Percentiles rank a stretch among this genome's conserved stretches.
Evolutionary conservation across 35 echinoderm and acorn worm species (phyloP).

Genomic region (Anneissia japonica): DNA sequence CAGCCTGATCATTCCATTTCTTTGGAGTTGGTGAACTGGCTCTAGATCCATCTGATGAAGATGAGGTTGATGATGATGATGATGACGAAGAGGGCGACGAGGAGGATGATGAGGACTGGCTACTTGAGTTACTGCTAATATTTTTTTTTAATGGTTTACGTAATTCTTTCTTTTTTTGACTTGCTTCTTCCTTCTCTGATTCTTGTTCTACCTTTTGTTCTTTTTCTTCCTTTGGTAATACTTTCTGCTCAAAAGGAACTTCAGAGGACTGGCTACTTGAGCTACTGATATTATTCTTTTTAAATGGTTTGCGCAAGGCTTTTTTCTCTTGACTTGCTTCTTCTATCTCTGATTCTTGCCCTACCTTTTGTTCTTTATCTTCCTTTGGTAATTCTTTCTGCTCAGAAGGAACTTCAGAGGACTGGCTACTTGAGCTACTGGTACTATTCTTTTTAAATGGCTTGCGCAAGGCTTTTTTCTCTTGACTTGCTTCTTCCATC

Average conservation of each 20-base stretch:
- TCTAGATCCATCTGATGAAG: background rate
- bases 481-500: too few species aligned
- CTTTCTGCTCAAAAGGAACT: background rate
- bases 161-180: background rate
- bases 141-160: background rate
- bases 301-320: too few species aligned
- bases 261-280: background rate
- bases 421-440: background rate
- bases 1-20: background rate
- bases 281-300: background rate
- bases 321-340: too few species aligned
- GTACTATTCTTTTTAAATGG: too few species aligned
- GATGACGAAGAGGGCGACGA: background rate
- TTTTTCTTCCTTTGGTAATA: conserved; percentile 14
- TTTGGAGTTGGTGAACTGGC: background rate
- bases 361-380: background rate
- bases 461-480: too few species aligned
- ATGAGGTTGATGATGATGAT: background rate
- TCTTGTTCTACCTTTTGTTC: conserved; percentile 21
- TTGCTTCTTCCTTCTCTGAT: background rate
- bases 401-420: background rate
- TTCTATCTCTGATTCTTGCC: background rate
- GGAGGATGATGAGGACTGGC: background rate
- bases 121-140: background rate
- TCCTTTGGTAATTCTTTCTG: too few species aligned